Conservation (phyloP, 2,113 vertebrate genomes). For the Paramisgurnus dabryanus region DNA sequence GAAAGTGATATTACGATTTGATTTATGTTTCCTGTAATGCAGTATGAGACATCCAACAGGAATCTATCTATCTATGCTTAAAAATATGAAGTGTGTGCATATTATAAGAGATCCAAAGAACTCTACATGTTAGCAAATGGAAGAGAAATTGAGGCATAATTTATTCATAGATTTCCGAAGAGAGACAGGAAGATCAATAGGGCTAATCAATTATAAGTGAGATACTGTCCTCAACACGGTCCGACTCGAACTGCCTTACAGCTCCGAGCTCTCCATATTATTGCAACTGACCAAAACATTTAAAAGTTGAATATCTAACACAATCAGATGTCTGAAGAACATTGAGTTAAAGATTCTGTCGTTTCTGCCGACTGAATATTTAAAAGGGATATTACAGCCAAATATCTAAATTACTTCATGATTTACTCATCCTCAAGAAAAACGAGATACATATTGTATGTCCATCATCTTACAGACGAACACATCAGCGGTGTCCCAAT, state of each 20-base stretch:
- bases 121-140: conserved; percentile 14
- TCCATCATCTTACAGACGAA: too few relatives aligned
- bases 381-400: too few relatives aligned
- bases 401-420: too few relatives aligned
- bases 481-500: too few relatives aligned
- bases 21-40: too few relatives aligned
- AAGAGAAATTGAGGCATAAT: conserved; percentile 24
- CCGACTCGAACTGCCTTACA: background rate
- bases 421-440: too few relatives aligned
- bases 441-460: too few relatives aligned
- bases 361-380: too few relatives aligned
- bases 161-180: conserved; percentile 50
- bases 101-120: conserved; percentile 23
- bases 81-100: background rate
- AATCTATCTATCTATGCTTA: background rate
- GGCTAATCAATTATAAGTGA: conserved; percentile 54
- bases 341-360: background rate
- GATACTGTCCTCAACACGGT: conserved; percentile 5
- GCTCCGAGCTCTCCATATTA: conserved; percentile 5
- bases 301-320: conserved; percentile 20
- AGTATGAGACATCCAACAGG: background rate
- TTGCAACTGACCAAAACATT: conserved; percentile 36
- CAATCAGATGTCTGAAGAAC: conserved; percentile 22
- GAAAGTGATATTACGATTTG: too few relatives aligned
- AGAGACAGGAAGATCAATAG: conserved; percentile 44